These are phyloP conservation scores for Falcunculus frontatus DNA, from an alignment of 2,113 vertebrate species.

Conservation along the genomic window DNA sequence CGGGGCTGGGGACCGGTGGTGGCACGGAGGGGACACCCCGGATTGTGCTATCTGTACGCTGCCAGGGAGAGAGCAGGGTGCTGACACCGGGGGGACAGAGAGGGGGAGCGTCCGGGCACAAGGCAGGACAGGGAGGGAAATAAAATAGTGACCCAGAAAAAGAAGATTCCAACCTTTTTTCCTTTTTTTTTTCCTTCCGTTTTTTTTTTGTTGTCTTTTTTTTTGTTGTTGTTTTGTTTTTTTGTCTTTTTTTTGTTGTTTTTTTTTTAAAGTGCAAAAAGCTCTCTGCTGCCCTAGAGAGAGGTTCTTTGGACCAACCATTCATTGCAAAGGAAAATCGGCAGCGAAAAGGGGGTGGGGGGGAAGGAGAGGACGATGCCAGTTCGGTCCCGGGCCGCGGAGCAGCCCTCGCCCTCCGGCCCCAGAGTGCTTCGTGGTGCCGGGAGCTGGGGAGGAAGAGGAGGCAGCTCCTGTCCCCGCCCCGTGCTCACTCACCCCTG, in stretches of 20 bases:
- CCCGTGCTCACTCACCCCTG: neutral
- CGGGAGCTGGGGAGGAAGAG: conserved; percentile 2
- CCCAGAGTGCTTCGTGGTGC: neutral
- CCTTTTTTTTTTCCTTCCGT: neutral
- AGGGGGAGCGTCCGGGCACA: conserved; percentile 46
- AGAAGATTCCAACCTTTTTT: conserved; percentile 62
- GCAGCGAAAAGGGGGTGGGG: conserved; percentile 61
- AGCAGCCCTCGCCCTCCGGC: neutral
- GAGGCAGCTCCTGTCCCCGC: neutral
- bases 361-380: neutral
- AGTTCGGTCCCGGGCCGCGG: neutral
- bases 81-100: conserved; percentile 31
- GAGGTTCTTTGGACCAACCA: conserved; percentile 80
- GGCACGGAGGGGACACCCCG: conserved; percentile 5
- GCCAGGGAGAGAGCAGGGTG: conserved; percentile 2
- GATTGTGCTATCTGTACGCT: conserved; percentile 67
- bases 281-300: conserved; percentile 82
- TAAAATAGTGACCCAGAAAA: conserved; percentile 66
- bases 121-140: conserved; percentile 16
- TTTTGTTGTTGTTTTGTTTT: neutral
- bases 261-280: conserved; percentile 80
- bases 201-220: neutral
- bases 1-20: neutral
- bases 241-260: neutral
- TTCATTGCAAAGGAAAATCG: conserved; percentile 77